These are phyloP conservation scores for Zele albiditarsus DNA, from an alignment of 2,888 invertebrate genomes.

Conservation along the genomic window DNA sequence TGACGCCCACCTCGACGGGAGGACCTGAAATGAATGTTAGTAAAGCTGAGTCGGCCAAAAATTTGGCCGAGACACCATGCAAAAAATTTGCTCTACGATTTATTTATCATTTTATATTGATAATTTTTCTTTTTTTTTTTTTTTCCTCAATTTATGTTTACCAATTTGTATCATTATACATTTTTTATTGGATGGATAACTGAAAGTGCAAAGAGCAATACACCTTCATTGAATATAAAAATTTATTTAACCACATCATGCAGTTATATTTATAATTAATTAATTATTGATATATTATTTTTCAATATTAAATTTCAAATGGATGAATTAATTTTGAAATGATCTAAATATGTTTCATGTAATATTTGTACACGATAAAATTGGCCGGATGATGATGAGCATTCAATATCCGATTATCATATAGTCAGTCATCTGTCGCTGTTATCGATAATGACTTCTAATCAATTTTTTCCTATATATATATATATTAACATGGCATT, in stretches of 20 bases:
- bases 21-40: conserved; percentile 79
- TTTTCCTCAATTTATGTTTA: conserved; percentile 29
- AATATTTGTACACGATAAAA: conserved; percentile 20
- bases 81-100: conserved; percentile 53
- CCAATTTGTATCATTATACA: not conserved
- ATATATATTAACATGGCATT: not conserved
- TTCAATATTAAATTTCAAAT: not conserved
- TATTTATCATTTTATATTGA: conserved; percentile 41
- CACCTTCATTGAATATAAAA: not conserved
- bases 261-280: not conserved
- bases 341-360: conserved; percentile 2
- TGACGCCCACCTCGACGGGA: conserved; percentile 86
- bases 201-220: conserved; percentile 57
- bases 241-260: conserved; percentile 5
- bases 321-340: not conserved
- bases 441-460: conserved; percentile 10
- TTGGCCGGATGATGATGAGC: conserved; percentile 20
- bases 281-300: not conserved
- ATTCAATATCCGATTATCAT: conserved; percentile 12
- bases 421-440: conserved; percentile 28
- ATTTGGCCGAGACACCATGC: conserved; percentile 53
- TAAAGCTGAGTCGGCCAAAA: conserved; percentile 69
- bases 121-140: not conserved
- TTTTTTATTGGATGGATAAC: conserved; percentile 49
- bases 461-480: not conserved